phyloP scores from a whole-genome alignment of 1,140 invertebrate genomes.

The Cataglyphis hispanica region DNA sequence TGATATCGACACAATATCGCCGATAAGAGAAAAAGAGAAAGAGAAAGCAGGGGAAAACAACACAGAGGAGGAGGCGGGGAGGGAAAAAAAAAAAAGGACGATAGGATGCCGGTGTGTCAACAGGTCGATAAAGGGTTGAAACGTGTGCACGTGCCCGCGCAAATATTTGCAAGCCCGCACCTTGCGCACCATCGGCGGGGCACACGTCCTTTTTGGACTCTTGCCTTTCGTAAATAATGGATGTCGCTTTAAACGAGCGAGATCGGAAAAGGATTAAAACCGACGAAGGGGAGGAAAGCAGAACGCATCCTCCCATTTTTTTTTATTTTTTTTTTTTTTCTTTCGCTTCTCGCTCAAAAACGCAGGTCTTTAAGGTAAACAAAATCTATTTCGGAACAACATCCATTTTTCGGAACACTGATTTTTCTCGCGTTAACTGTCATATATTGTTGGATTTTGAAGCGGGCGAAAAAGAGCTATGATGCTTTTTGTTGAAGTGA shows the following conservation, averaged over 20 bases:
- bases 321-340: neutral
- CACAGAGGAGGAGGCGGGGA: neutral
- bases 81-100: slow-evolving; percentile 59
- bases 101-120: slow-evolving; percentile 72
- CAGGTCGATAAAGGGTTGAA: slow-evolving; percentile 76
- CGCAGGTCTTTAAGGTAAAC: too few species aligned
- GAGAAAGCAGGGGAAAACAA: neutral
- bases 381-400: too few species aligned
- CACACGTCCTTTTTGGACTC: slow-evolving; percentile 65
- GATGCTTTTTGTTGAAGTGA: too few species aligned
- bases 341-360: neutral
- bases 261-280: slow-evolving; percentile 60
- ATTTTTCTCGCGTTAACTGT: too few species aligned
- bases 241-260: slow-evolving; percentile 68
- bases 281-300: neutral
- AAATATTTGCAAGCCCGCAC: slow-evolving; percentile 74
- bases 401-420: too few species aligned
- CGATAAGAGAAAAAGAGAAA: slow-evolving; percentile 55
- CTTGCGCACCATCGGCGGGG: slow-evolving; percentile 52
- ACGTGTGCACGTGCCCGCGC: slow-evolving; percentile 61
- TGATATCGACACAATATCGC: slow-evolving; percentile 72
- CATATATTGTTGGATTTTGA: too few species aligned
- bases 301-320: neutral
- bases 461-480: too few species aligned
- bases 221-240: slow-evolving; percentile 71